Evolutionary conservation across 2,888 invertebrate genomes (phyloP).

Genomic region (Tiphia femorata): DNA sequence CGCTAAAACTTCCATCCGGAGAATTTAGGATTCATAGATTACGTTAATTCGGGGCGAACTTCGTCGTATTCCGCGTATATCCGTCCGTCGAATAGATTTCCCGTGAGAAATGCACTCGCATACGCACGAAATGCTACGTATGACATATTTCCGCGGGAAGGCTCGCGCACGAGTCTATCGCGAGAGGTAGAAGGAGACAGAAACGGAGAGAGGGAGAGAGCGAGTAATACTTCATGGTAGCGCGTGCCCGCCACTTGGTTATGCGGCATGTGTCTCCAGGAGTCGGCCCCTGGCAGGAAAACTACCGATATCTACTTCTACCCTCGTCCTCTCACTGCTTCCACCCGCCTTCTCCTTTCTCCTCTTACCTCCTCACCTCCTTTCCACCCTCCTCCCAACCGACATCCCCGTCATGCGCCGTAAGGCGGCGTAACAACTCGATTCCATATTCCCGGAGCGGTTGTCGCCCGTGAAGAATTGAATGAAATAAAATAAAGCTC

Average conservation of each 20-base stretch:
- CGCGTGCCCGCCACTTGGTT: constrained; percentile 38
- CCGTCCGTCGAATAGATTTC: no score
- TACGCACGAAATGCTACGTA: not conserved
- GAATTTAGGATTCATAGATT: no score
- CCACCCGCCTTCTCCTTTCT: constrained; percentile 1
- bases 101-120: not conserved
- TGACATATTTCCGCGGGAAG: no score
- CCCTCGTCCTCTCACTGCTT: not conserved
- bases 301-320: constrained; percentile 41
- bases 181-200: not conserved
- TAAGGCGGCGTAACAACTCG: constrained; percentile 55
- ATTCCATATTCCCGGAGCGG: constrained; percentile 63
- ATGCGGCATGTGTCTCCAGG: constrained; percentile 38
- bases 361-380: constrained; percentile 11
- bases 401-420: constrained; percentile 8
- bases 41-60: no score
- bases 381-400: constrained; percentile 7
- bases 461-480: constrained; percentile 62
- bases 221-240: constrained; percentile 49
- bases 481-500: constrained; percentile 64
- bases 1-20: no score
- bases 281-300: constrained; percentile 44
- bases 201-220: constrained; percentile 15
- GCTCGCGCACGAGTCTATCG: no score
- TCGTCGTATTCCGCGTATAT: no score